These are phyloP conservation scores for Stomorhina lunata DNA, from an alignment of 2,888 invertebrate genomes.

Conservation along the genomic window DNA sequence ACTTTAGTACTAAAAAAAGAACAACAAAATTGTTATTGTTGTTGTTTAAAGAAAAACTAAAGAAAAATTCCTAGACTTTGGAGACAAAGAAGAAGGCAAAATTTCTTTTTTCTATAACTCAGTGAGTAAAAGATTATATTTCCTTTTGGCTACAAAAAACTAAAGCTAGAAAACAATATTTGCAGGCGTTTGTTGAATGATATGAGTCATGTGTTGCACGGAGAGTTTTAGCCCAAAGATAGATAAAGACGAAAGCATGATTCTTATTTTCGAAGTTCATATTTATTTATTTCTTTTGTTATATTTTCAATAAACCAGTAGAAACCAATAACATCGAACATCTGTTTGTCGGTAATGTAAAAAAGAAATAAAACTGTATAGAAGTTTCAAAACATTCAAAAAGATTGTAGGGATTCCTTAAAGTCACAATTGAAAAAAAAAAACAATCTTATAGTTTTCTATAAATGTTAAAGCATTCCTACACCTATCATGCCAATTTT, in stretches of 20 bases:
- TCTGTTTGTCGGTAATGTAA: background rate
- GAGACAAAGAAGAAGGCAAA: background rate
- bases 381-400: background rate
- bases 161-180: conserved; percentile 9
- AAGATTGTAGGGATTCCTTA: background rate
- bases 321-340: background rate
- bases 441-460: too few relatives aligned
- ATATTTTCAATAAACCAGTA: too few relatives aligned
- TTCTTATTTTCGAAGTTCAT: background rate
- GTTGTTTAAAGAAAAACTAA: background rate
- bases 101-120: background rate
- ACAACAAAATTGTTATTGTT: too few relatives aligned
- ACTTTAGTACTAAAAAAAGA: background rate
- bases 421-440: background rate
- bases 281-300: too few relatives aligned
- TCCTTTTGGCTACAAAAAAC: conserved; percentile 15
- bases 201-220: background rate
- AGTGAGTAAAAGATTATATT: conserved; percentile 18
- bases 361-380: background rate
- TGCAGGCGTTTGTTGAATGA: background rate
- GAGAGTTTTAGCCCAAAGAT: background rate
- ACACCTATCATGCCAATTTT: too few relatives aligned
- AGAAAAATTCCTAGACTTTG: background rate
- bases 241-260: conserved; percentile 1
- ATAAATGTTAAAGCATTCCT: too few relatives aligned